Base-by-base conservation (phyloP, 2,888 invertebrate species). In the Ferdinandea cuprea region DNA sequence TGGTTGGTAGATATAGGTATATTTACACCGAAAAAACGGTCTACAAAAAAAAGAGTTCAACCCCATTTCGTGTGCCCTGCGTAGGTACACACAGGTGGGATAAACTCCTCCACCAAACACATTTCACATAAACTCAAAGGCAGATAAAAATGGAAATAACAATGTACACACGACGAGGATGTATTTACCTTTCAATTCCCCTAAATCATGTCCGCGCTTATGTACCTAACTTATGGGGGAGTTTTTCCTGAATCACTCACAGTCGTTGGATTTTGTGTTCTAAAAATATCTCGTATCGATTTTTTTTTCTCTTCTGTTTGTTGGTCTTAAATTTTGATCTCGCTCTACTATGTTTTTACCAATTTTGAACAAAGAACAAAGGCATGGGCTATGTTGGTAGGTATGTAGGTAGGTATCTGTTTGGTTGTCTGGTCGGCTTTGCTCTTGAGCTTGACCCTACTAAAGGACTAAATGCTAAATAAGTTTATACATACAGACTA, bases 161-260 rank as follows among this genome's bases (percentile, higher is more conserved):
- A 66, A 37, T 50, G 52, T 65, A 59, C 65, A 76, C 63, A 80
- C 61, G 74, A 80, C 61, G 74, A 68, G 69, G 76, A 76, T 71
- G 71, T 81, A 81, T 81, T 76, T 77, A 81, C 81, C 65, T 65
- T 78, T 63, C 25, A 59, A 52, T 81, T 71, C 77, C 81, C 81
- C 71, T 81, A 71, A 71, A 77, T 81, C 81, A 58, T 65, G 79
- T 68, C 73, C 61, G 68, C 46, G 52, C 50, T 63, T 65, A 71
- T 66, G 48, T 58, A 58, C 44, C 17, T 35, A 9, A 19, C 19
- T 15, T 11, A 28, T 19, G 32, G 65, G 69, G 76, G 58, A 63
- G 58, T 69, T 81, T 74, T 74, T 42, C 32, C 77, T 77, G 81
- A 81, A 54, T 81, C 74, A 79, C 69, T 54, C 59, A 19, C 37